Base-by-base conservation (phyloP, 2,888 invertebrate species). In the Amblyjoppa fuscipennis region DNA sequence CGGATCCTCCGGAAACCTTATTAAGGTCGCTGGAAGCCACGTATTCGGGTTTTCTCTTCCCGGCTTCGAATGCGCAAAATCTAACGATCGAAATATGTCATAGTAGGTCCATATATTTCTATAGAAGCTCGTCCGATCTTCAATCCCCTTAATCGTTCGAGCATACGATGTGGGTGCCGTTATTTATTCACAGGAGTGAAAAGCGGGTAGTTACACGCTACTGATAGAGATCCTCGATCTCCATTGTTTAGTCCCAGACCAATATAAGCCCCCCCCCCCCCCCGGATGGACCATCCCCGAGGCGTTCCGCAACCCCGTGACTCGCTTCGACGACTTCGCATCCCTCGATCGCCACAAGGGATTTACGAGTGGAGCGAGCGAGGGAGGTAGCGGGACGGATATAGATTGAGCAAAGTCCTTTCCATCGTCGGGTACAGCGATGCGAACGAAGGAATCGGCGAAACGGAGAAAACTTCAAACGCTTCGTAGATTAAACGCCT, bases 401-500 rank as follows among this genome's bases (percentile, higher is more conserved):
- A n/a, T n/a, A 34, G 34, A 34, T 64, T 64, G 64, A 64, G 31
- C 31, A 28, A 64, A 64, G 64, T 34, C 64, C 64, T 34, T 64
- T 64, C 34, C 34, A 64, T 41, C 25, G 31, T 13, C 53, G 53
- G 64, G 53, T 20, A 70, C 53, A 70, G 64, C 45, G 77, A 83
- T 68, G 81, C 51, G 76, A 28, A 83, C 59, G 56, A 51, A 74
- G 75, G 80, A 84, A 77, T 38, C 76, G 73, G 34, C 49, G 69
- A 81, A 81, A 68, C 84, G 81, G 79, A 85, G 87, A 89, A 90
- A 89, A 89, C 88, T 90, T 90, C 89, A 90, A 90, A 90, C 90
- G 89, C 77, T 87, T 88, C 85, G 87, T 86, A 89, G 90, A 90
- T 90, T 89, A 90, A 90, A 89, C 88, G 89, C 85, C 84, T 86